Conservation (phyloP, 37 sponge, comb jelly and placozoan genomes). For the Cladorhizidae sp. region DNA sequence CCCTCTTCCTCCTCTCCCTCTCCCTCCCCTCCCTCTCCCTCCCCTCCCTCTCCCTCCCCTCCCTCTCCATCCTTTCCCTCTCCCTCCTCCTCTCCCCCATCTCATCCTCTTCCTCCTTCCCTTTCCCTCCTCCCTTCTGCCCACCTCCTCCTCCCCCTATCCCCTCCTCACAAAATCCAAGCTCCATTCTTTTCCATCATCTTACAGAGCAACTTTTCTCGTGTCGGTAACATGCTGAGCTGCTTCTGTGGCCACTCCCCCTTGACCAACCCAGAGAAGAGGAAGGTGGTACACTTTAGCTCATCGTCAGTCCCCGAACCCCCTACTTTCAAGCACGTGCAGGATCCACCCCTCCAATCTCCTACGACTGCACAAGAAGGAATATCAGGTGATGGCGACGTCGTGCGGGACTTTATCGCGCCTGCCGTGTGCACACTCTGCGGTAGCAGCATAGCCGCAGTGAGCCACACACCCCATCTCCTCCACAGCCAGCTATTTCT, state of each 20-base stretch:
- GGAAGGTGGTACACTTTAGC: neutral
- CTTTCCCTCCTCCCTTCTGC: no score
- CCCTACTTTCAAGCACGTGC: no score
- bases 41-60: no score
- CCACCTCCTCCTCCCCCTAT: neutral
- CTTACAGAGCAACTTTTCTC: slow-evolving; percentile 16
- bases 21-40: no score
- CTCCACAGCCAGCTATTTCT: slow-evolving; percentile 21
- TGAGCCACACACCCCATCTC: neutral
- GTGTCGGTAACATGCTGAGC: slow-evolving; percentile 3
- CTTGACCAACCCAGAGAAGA: neutral
- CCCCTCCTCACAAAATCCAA: no score
- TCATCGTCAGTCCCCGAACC: neutral
- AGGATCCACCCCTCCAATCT: neutral
- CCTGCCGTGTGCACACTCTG: slow-evolving; percentile 32
- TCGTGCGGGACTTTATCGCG: neutral
- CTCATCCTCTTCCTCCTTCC: no score
- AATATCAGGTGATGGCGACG: neutral
- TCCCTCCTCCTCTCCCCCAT: no score
- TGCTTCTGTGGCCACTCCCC: neutral
- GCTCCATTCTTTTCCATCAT: no score
- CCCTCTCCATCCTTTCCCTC: no score
- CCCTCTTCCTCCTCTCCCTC: no score
- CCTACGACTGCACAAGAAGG: neutral
- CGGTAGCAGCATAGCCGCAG: slow-evolving; percentile 11